phyloP scores from a whole-genome alignment of 2,113 vertebrate species.

The Dromiciops gliroides region DNA sequence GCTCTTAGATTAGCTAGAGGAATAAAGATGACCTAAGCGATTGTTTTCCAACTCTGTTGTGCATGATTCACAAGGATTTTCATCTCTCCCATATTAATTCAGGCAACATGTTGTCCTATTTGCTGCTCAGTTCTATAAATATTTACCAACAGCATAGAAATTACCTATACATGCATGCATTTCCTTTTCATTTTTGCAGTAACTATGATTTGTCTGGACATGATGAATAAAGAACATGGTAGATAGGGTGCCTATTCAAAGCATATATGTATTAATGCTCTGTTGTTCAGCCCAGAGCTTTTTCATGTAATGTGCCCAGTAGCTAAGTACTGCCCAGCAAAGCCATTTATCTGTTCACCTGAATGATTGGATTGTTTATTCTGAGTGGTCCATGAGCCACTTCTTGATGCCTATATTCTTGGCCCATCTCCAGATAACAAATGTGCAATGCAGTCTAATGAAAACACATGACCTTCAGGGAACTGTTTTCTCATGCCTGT shows the following conservation, averaged over 20 bases:
- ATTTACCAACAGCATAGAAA: not conserved
- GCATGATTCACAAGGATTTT: not conserved
- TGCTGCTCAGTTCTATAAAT: not conserved
- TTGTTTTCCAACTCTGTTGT: not conserved
- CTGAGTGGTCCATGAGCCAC: constrained; percentile 54
- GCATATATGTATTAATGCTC: not conserved
- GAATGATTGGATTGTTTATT: constrained; percentile 49
- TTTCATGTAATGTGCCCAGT: not conserved
- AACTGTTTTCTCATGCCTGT: not conserved
- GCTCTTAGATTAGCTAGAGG: not conserved
- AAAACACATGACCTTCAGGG: not conserved
- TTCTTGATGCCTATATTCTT: constrained; percentile 19
- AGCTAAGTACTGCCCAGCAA: not conserved
- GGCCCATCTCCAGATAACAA: not conserved
- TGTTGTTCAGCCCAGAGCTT: not conserved
- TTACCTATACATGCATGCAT: not conserved
- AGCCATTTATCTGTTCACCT: constrained; percentile 53
- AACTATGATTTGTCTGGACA: not conserved
- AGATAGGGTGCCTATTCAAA: not conserved
- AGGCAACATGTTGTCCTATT: not conserved
- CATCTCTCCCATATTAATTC: not conserved
- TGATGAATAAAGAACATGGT: not conserved
- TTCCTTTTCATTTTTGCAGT: not conserved
- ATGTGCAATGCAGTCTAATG: not conserved
- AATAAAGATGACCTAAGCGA: not conserved